Base-by-base conservation (phyloP, 1,140 invertebrate species). In the Muscidifurax raptorellus region DNA sequence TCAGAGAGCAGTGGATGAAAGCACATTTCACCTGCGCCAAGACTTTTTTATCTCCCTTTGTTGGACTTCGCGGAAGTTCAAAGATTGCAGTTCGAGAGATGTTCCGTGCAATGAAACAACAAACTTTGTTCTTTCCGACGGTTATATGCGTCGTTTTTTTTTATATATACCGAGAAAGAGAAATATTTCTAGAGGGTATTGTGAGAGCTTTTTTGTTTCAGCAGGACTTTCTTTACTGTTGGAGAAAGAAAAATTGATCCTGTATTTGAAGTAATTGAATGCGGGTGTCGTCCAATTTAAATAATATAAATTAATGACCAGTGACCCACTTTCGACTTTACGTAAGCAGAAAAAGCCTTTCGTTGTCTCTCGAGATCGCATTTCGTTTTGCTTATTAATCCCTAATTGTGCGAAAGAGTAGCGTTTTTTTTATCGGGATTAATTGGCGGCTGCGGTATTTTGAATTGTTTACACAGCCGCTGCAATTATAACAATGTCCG, bases 61-160 rank as follows among this genome's bases (percentile, higher is more conserved):
- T 75, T n/a, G 15, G 40, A 12, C 30, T 47, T 32, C 32, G 22
- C 72, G 25, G 40, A 75, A 47, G n/a, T 75, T 75, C 47, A 75
- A 22, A 75, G 72, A 75, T 75, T 75, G 27, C 36, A 47, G 71
- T 32, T 75, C 22, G 22, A 6, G 18, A 72, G 71, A 72, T 72
- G 71, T 72, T 72, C 30, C 18, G 25, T 72, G 71, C 71, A 72
- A 72, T 72, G 71, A 72, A 75, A 75, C 72, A 47, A 75, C 72
- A 47, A 75, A 75, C 36, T 44, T 59, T 59, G 52, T 59, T n/a
- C 52, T 59, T 59, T 18, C 52, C 5, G 3, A 5, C 52, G 4
- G 52, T 59, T 59, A n/a, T 22, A 4, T 47, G 15, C 13, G 44
- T 59, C 52, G 6, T 59, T 18, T 59, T 59, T 59, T 47, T 47